Percentiles rank a stretch among this genome's conserved stretches.
Conservation (phyloP, 2,113 vertebrate species). For the Eonycteris spelaea region DNA sequence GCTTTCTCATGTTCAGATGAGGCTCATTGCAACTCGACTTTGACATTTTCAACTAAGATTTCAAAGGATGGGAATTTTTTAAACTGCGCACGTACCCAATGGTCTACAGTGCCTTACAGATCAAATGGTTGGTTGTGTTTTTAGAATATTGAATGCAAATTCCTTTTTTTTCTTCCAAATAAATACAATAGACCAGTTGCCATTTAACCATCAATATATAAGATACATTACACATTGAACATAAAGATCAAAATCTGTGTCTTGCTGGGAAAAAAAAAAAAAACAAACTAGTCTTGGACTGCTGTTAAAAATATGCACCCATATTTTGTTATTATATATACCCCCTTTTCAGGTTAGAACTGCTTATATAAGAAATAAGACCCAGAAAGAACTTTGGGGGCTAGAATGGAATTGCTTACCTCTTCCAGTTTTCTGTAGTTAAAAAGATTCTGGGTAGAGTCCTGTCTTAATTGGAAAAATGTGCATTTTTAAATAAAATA, state of each 20-base stretch:
- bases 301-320: background rate
- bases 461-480: background rate
- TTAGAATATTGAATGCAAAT: constrained; percentile 43
- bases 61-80: constrained; percentile 42
- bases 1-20: constrained; percentile 65
- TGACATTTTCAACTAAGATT: constrained; percentile 65
- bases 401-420: background rate
- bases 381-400: background rate
- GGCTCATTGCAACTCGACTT: constrained; percentile 52
- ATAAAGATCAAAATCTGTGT: background rate
- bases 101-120: constrained; percentile 7
- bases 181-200: background rate
- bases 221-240: constrained; percentile 24
- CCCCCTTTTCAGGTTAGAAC: background rate
- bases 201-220: constrained; percentile 30
- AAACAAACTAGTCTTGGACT: background rate
- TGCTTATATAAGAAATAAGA: background rate
- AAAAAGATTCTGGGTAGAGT: background rate
- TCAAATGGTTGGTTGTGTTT: background rate
- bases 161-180: constrained; percentile 17
- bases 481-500: too few species aligned
- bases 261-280: background rate
- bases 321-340: background rate
- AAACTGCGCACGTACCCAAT: constrained; percentile 25
- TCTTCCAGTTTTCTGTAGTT: background rate